Base-by-base conservation (phyloP, 2,113 vertebrate species). In the Tursiops truncatus region DNA sequence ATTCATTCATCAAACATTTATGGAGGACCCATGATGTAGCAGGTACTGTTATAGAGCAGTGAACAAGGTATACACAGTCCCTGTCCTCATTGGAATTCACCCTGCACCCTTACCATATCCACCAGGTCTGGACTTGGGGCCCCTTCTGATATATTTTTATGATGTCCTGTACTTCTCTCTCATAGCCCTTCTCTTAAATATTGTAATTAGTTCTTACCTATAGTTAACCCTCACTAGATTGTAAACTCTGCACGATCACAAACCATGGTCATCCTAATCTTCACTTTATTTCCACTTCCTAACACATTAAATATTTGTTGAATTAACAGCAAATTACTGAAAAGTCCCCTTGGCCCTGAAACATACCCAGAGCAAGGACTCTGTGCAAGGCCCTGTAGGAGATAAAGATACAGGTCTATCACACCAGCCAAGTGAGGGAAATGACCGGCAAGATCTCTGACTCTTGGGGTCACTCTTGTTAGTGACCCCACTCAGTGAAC, bases 321-420 rank as follows among this genome's bases (percentile, higher is more conserved):
- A 91, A 80, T 74, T 67, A 95, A 79, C 13, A 86, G 89, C 56
- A 87, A 92, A 93, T 71, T 56, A 74, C 31, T 87, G 70, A 60
- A 90, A 95, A 26, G 31, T 83, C 25, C 3, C 33, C 50, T 73
- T 36, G 63, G 60, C 60, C 89, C 73, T 93, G 80, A 95, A 90
- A 63, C 62, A 93, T 5, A 63, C 23, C 14, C 47, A 74, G 82
- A 31, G 25, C 20, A 44, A 23, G 44, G 20, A 77, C 21, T 85
- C 58, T 83, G 73, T 77, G 65, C 58, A 56, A 53, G 20, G 41
- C 36, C 68, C 50, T 20, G 21, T 60, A 20, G 68, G 20, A 93
- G 44, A 28, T 18, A 41, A 81, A 85, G 47, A 58, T n/a, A 36
- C 1, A 0, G 10, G 50, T 2, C 33, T 33, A 50, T 71, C 41